These are phyloP conservation scores for Colostygia pectinataria DNA, from an alignment of 2,888 invertebrate species.

Conservation along the genomic window DNA sequence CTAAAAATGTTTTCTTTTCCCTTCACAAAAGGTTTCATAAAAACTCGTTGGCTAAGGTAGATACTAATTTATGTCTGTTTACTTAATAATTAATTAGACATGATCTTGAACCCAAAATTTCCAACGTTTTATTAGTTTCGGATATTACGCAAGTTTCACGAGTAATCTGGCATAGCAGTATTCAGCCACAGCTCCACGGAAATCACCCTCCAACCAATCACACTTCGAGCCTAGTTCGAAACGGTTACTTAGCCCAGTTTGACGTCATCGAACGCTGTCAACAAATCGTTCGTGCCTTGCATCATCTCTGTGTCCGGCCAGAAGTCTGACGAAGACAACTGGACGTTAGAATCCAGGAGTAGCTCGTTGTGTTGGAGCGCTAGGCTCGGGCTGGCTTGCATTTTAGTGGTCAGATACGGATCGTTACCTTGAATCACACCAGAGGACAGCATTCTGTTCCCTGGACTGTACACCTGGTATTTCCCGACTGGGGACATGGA, in stretches of 20 bases:
- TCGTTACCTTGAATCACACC: constrained; percentile 63
- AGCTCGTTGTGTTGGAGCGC: constrained; percentile 55
- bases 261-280: constrained; percentile 72
- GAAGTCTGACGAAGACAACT: constrained; percentile 58
- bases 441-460: constrained; percentile 54
- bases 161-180: constrained; percentile 20
- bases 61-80: too few relatives aligned
- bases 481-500: constrained; percentile 66
- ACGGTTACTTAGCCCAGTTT: constrained; percentile 53
- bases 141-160: constrained; percentile 2
- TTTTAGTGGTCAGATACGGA: constrained; percentile 69
- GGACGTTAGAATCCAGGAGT: constrained; percentile 56
- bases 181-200: constrained; percentile 42
- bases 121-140: too few relatives aligned
- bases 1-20: too few relatives aligned
- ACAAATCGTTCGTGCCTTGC: constrained; percentile 62
- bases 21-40: too few relatives aligned
- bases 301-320: constrained; percentile 69
- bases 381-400: constrained; percentile 68
- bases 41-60: too few relatives aligned
- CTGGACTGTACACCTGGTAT: constrained; percentile 60
- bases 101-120: too few relatives aligned
- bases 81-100: too few relatives aligned
- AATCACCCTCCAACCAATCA: constrained; percentile 52
- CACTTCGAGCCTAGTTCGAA: constrained; percentile 17